A percentile compares a stretch with the other conserved stretches of the same genome.
phyloP scores from a whole-genome alignment of 1,140 invertebrate species.

The Aleiodes sp. region DNA sequence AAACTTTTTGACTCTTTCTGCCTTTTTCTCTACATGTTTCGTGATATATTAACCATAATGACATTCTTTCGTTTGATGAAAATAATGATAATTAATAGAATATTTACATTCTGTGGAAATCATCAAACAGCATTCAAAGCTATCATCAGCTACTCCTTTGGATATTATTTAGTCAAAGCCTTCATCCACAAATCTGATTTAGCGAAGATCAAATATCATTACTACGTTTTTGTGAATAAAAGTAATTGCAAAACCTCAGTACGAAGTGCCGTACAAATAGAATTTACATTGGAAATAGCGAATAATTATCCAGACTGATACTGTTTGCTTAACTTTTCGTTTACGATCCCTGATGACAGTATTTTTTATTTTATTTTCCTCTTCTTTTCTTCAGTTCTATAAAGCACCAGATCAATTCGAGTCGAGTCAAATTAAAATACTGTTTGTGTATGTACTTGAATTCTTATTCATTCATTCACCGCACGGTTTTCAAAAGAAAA shows the following conservation, averaged over 20 bases:
- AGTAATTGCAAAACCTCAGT: background rate
- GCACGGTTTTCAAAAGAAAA: background rate
- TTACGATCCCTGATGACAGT: background rate
- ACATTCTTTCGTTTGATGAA: too few species aligned
- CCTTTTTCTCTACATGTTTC: too few species aligned
- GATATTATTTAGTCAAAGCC: too few species aligned
- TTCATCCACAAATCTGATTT: too few species aligned
- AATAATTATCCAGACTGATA: slow-evolving; percentile 13
- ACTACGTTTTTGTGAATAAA: background rate
- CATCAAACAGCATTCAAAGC: too few species aligned
- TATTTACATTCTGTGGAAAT: too few species aligned
- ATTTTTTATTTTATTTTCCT: background rate
- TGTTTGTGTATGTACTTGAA: slow-evolving; percentile 14
- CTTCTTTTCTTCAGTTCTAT: background rate
- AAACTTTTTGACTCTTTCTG: slow-evolving; percentile 1
- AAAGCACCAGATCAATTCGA: background rate
- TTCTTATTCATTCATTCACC: background rate
- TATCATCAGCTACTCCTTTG: too few species aligned
- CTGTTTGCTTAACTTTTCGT: slow-evolving; percentile 11
- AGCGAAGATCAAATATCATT: slow-evolving; percentile 13
- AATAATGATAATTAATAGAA: too few species aligned
- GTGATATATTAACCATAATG: too few species aligned
- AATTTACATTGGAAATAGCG: background rate
- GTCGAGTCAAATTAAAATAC: slow-evolving; percentile 8
- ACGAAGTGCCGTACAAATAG: background rate